phyloP scores from a whole-genome alignment of 2,888 invertebrate species.

The Parnassius smintheus region DNA sequence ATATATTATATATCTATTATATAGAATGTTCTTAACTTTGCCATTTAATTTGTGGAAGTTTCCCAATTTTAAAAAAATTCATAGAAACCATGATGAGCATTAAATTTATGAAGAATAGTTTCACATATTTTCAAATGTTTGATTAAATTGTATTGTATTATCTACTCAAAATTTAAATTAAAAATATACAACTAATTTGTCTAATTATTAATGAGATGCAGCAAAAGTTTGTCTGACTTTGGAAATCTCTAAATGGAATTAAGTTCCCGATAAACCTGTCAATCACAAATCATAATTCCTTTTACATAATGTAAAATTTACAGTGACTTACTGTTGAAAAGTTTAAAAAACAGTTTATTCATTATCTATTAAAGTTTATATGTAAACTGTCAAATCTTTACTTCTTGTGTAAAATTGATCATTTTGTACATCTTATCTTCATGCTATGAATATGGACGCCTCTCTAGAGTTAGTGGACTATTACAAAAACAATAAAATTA shows the following conservation, averaged over 20 bases:
- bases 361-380: conserved; percentile 62
- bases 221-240: conserved; percentile 46
- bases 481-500: conserved; percentile 75
- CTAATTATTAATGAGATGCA: conserved; percentile 40
- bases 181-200: conserved; percentile 5
- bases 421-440: conserved; percentile 73
- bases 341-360: conserved; percentile 58
- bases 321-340: conserved; percentile 57
- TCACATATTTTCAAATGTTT: conserved; percentile 80
- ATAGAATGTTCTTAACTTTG: conserved; percentile 21
- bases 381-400: conserved; percentile 57
- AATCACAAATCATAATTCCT: conserved; percentile 51
- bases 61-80: conserved; percentile 4
- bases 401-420: conserved; percentile 70
- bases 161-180: no score
- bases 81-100: conserved; percentile 66
- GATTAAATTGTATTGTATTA: conserved; percentile 37
- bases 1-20: conserved; percentile 25
- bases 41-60: conserved; percentile 27
- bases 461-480: conserved; percentile 76
- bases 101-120: conserved; percentile 62
- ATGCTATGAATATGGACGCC: conserved; percentile 77
- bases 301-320: conserved; percentile 60
- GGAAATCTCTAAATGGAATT: conserved; percentile 75
- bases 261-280: conserved; percentile 70